Base-by-base conservation (phyloP, 30 jellyfish, hydroid and myxozoan genomes). In the Phacellophora camtschatica region DNA sequence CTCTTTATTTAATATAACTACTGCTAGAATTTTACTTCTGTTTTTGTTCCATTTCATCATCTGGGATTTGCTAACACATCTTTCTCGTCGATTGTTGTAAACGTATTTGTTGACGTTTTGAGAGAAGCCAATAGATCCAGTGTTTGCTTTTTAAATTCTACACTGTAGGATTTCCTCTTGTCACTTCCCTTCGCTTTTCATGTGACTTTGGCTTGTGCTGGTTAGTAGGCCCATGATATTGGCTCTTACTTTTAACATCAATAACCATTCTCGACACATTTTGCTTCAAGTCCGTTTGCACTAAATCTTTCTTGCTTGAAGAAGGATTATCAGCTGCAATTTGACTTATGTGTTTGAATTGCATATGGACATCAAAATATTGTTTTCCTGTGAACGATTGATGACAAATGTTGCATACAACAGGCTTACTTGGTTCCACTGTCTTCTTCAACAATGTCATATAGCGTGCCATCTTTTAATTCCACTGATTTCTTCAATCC, bases 41-140 rank as follows among this genome's bases (percentile, higher is more conserved):
- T 70, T 71, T 71, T 70, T 70, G 84, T 70, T 70, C 84, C 84
- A 70, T 18, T 70, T 46, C 54, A 70, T 71, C 20, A 70, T 24
- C 71, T 41, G 27, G 27, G 84, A 70, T 31, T 70, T 70, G 33
- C 71, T 70, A 32, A 70, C 84, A 41, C 71, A 70, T 71, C 33
- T 70, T 70, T 50, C 46, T 43, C 68, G n/a, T 45, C 46, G 18
- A 20, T 70, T 51, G 51, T 23, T 70, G 55, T 70, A 28, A 28
- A 49, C 48, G 45, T 70, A 54, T 23, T 70, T 55, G 42, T 70
- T 16, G 18, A 41, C 46, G 10, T 43, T 46, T 49, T 70, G 71
- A 70, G 7, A 1, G 37, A 70, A 55, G 24, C 84, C 27, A 25
- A 46, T 18, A 70, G 71, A 50, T 70, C 50, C 71, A 70, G 71